Conservation (phyloP, 2,888 invertebrate species). For the Dynastes maya region DNA sequence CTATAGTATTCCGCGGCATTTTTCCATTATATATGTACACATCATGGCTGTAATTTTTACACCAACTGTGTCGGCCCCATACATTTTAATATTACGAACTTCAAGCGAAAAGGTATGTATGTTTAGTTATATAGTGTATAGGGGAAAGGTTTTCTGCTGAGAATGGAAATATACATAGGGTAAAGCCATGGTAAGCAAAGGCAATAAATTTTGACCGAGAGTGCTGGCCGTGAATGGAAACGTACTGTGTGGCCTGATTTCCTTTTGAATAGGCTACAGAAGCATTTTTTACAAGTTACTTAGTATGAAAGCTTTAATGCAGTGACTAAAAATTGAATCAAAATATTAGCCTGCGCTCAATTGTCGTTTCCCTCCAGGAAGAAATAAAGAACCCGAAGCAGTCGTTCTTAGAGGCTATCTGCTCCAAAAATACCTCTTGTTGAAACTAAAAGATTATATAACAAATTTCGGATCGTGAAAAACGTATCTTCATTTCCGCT, state of each 20-base stretch:
- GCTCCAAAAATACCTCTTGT: no score
- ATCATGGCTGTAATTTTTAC: not conserved
- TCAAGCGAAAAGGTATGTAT: not conserved
- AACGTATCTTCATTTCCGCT: no score
- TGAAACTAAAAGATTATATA: no score
- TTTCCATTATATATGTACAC: not conserved
- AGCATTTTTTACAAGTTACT: no score
- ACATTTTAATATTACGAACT: slow-evolving; percentile 7
- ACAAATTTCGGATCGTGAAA: no score
- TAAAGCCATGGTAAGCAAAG: not conserved
- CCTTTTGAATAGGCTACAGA: not conserved
- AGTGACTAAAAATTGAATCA: no score
- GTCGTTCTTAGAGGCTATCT: no score
- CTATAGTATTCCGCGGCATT: not conserved
- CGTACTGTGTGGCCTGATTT: not conserved
- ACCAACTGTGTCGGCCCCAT: not conserved
- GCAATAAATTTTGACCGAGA: not conserved
- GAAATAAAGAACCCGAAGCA: no score
- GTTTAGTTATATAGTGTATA: not conserved
- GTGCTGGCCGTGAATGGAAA: not conserved
- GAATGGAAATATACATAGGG: not conserved
- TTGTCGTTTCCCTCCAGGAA: no score
- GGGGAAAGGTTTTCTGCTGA: not conserved
- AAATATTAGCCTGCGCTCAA: no score
- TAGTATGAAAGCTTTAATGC: no score